Evolutionary conservation across 2,797 vertebrate species (phyloP).

Genomic region (Mormyrops boulengeri): DNA sequence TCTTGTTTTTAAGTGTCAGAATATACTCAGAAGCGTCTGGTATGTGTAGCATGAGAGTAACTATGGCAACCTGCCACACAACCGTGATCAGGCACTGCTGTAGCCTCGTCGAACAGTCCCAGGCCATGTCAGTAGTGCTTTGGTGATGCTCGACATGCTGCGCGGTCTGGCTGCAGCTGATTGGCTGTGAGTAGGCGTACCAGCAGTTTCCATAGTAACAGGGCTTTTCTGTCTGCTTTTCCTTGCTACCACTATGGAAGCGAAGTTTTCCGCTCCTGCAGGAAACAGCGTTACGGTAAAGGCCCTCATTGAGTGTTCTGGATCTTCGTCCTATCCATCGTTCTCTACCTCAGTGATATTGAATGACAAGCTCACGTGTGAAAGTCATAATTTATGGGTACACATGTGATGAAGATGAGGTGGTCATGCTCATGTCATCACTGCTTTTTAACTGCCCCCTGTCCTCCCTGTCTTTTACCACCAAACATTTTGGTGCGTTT

Average conservation of each 20-base stretch:
- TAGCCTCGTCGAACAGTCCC: neutral
- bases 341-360: neutral
- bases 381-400: neutral
- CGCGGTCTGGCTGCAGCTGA: constrained; percentile 46
- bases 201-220: constrained; percentile 83
- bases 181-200: constrained; percentile 52
- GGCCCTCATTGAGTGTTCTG: neutral
- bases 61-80: neutral
- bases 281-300: constrained; percentile 99
- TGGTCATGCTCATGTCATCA: neutral
- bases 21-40: neutral
- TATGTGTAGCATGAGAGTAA: neutral
- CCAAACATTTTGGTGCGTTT: neutral
- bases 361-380: neutral
- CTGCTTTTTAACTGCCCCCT: neutral
- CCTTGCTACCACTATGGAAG: constrained; percentile 99
- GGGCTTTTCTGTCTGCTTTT: constrained; percentile 92
- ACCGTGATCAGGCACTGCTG: neutral
- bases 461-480: neutral
- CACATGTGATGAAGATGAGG: neutral
- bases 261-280: constrained; percentile 99
- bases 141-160: neutral
- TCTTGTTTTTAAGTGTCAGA: neutral
- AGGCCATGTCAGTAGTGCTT: neutral
- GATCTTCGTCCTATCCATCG: neutral